phyloP scores from a whole-genome alignment of 2,113 vertebrate species.

The Gasterosteus nipponicus region DNA sequence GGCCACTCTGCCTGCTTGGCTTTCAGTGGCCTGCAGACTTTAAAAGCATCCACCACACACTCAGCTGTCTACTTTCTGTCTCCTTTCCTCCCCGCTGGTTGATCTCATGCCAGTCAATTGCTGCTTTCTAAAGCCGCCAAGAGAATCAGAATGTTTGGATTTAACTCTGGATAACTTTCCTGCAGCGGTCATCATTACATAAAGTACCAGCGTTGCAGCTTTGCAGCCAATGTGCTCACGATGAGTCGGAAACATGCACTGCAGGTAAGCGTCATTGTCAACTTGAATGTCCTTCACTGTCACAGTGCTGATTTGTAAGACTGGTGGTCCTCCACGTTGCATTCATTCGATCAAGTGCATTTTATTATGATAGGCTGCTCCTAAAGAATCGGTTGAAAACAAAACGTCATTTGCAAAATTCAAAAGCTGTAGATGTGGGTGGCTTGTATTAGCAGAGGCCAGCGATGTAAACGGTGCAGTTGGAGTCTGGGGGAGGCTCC shows the following conservation, averaged over 20 bases:
- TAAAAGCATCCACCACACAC: slow-evolving; percentile 24
- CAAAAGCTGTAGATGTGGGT: background rate
- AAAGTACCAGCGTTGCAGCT: slow-evolving; percentile 12
- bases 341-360: slow-evolving; percentile 10
- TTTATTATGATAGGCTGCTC: slow-evolving; percentile 4
- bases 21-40: slow-evolving; percentile 6
- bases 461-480: background rate
- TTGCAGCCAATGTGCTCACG: slow-evolving; percentile 2
- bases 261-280: slow-evolving; percentile 47
- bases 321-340: background rate
- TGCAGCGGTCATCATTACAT: slow-evolving; percentile 31
- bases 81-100: background rate
- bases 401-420: background rate
- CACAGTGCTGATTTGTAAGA: slow-evolving; percentile 45
- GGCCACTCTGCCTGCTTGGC: background rate
- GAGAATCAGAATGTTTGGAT: background rate
- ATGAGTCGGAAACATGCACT: slow-evolving; percentile 31
- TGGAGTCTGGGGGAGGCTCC: background rate
- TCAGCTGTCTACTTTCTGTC: slow-evolving; percentile 39
- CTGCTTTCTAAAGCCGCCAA: slow-evolving; percentile 9
- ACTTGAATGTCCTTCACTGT: slow-evolving; percentile 48
- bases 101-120: background rate
- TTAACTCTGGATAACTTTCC: slow-evolving; percentile 22
- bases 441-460: background rate
- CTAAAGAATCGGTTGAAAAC: background rate